A percentile compares a stretch with the other conserved stretches of the same genome.
These are phyloP conservation scores for Phainopepla nitens DNA, from an alignment of 2,113 vertebrate species.

Conservation along the genomic window DNA sequence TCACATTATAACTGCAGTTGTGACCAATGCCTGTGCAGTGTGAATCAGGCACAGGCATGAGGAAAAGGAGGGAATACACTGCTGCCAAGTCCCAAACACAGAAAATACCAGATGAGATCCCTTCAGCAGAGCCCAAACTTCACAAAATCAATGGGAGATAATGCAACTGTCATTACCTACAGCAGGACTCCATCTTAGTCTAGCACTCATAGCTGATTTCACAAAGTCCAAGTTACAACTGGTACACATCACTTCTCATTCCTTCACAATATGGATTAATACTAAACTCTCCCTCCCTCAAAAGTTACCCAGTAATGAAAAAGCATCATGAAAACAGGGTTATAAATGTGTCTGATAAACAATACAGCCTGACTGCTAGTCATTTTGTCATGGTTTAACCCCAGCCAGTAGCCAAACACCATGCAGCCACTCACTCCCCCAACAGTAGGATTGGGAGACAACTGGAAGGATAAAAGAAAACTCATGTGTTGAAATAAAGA, in stretches of 20 bases:
- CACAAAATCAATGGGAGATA: not conserved
- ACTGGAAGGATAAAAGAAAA: not conserved
- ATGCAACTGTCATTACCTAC: not conserved
- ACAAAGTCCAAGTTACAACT: not conserved
- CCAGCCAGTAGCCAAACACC: not conserved
- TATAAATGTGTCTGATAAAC: constrained; percentile 36
- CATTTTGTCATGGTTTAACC: not conserved
- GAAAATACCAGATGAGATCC: not conserved
- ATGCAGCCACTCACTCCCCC: not conserved
- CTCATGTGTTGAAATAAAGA: not conserved
- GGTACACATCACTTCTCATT: not conserved
- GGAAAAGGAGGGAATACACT: not conserved
- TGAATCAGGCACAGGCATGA: not conserved
- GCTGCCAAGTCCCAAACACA: not conserved
- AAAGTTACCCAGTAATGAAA: constrained; percentile 17
- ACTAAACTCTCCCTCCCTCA: not conserved
- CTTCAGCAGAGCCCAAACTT: not conserved
- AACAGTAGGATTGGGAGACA: not conserved
- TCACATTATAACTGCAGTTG: not conserved
- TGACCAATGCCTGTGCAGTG: not conserved
- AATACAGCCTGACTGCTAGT: constrained; percentile 20
- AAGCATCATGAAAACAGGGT: not conserved
- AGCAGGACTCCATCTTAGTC: not conserved
- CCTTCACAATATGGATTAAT: not conserved
- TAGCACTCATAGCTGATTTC: not conserved